Evolutionary conservation across 2,113 vertebrate genomes (phyloP).

Genomic region (Macheiramphus alcinus): DNA sequence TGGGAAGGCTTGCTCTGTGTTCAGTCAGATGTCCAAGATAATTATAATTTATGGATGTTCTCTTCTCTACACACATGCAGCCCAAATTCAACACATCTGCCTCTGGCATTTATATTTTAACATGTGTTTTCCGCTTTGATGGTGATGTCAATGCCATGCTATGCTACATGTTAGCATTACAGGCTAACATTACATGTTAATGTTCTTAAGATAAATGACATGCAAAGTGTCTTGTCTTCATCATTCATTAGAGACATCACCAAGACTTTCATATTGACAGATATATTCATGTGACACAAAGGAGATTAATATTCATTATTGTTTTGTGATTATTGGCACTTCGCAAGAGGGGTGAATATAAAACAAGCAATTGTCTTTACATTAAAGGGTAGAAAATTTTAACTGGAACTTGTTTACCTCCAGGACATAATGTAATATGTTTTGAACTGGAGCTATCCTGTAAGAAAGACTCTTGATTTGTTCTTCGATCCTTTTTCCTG

Average conservation of each 20-base stretch:
- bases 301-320: not conserved
- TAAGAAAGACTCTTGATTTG: not conserved
- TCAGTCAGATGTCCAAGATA: not conserved
- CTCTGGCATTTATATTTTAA: not conserved
- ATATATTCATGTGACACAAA: not conserved
- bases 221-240: not conserved
- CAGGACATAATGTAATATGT: not conserved
- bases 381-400: not conserved
- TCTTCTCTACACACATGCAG: not conserved
- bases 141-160: not conserved
- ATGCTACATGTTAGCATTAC: not conserved
- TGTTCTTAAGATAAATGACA: not conserved
- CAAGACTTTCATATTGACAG: not conserved
- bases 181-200: too few relatives aligned
- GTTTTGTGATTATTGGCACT: not conserved
- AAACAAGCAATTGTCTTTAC: not conserved
- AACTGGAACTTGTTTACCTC: not conserved
- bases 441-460: not conserved
- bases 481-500: not conserved
- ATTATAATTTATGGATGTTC: not conserved
- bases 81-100: not conserved
- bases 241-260: not conserved
- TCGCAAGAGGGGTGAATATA: not conserved
- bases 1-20: not conserved
- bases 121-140: not conserved